Percentiles rank a stretch among this genome's conserved stretches.
Evolutionary conservation across 2,888 invertebrate genomes (phyloP).

Genomic region (Tholera decimalis): DNA sequence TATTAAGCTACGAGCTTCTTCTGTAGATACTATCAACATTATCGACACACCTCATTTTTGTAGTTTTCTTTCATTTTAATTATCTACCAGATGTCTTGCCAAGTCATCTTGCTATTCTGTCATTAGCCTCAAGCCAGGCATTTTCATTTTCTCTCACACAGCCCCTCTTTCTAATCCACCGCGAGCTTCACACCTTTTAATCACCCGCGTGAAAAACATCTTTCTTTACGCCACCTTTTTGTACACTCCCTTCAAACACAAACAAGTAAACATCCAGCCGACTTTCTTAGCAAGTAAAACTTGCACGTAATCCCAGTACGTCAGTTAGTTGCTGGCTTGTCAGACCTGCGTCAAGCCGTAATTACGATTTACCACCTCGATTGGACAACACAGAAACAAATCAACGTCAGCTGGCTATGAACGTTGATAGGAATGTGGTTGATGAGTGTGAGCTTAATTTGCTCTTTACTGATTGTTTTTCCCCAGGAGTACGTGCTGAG

Average conservation of each 20-base stretch:
- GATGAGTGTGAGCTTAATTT: constrained; percentile 58
- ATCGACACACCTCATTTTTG: too few relatives aligned
- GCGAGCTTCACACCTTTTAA: constrained; percentile 9
- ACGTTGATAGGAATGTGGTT: constrained; percentile 46
- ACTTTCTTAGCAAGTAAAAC: constrained; percentile 32
- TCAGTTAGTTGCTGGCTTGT: constrained; percentile 62
- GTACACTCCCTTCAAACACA: constrained; percentile 27
- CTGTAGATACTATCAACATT: too few relatives aligned
- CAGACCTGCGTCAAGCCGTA: constrained; percentile 78
- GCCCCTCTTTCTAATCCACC: constrained; percentile 9
- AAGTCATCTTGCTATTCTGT: background rate
- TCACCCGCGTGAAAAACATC: constrained; percentile 7
- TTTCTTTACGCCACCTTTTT: constrained; percentile 23
- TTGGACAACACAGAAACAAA: constrained; percentile 76
- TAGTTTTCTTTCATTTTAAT: background rate
- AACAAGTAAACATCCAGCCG: constrained; percentile 35
- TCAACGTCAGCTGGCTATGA: constrained; percentile 68
- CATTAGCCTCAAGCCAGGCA: background rate
- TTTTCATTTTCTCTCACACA: constrained; percentile 14
- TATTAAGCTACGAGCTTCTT: too few relatives aligned
- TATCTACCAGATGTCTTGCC: background rate
- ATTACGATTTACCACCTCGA: constrained; percentile 79
- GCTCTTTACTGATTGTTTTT: constrained; percentile 62
- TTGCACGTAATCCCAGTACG: constrained; percentile 32
- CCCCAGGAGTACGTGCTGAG: constrained; percentile 30